Base-by-base conservation (phyloP, 1,140 invertebrate species). In the Drosophila novamexicana region DNA sequence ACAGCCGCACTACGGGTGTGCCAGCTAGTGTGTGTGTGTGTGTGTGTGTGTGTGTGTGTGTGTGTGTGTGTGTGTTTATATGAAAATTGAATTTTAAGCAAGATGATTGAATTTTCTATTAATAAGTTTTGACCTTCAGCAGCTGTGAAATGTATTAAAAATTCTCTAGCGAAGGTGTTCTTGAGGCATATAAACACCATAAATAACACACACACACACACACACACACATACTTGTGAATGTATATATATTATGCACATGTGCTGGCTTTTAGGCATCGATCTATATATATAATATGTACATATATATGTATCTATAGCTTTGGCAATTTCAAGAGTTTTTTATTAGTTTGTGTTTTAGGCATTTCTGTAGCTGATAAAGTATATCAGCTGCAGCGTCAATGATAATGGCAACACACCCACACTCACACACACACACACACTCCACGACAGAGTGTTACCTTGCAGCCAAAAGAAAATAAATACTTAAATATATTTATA, bases 71-170 rank as follows among this genome's bases (percentile, higher is more conserved):
- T 70, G 47, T 65, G 54, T 82, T 64, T 71, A 53, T 88, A 89
- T 71, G 73, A 89, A 83, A 83, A 86, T 77, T 77, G 34, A 83
- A 84, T 89, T 80, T 89, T 59, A 70, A 62, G 62, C 63, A 80
- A 88, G 83, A 88, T 88, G 83, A 88, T 83, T 88, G 82, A 88
- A 88, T 88, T 88, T 89, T 88, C 83, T 88, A 88, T 88, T 89
- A 83, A 89, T 88, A 88, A 75, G 69, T 75, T 36, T 89, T 89
- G 80, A 88, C 83, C 83, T 88, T 88, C 83, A 89, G 44, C 68
- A 66, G 66, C 64, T 71, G 73, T 54, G 73, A 75, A 71, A 75
- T 75, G 37, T 65, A 54, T 65, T 59, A 36, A 58, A 70, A 42
- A 70, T 75, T 63, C 49, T 70, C 58, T 57, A 69, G 71, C 65